Base-by-base conservation (phyloP, 1,140 invertebrate genomes). In the Diabrotica virgifera region DNA sequence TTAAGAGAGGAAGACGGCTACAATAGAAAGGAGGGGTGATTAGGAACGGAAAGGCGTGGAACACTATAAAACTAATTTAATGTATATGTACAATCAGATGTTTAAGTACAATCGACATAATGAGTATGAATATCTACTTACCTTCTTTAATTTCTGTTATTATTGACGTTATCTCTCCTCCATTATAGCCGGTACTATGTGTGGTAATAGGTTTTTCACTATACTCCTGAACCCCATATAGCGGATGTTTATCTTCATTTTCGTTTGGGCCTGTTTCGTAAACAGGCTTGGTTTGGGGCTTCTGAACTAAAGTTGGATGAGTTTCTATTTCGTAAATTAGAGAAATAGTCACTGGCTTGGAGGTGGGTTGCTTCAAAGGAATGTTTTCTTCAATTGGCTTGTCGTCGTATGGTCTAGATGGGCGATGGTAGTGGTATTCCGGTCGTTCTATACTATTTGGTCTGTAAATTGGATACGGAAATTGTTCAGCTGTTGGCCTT, bases 101-200 rank as follows among this genome's bases (percentile, higher is more conserved):
- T n/a, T n/a, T n/a, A n/a, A n/a, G n/a, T n/a, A n/a, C n/a, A n/a
- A n/a, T n/a, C n/a, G n/a, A n/a, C n/a, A n/a, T n/a, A n/a, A n/a
- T n/a, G n/a, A n/a, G n/a, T 24, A 24, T 24, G 24, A 24, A 57
- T 64, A 38, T 6, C 9, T 52, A 76, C 75, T 77, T 63, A 77
- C 74, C 70, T 36, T 74, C 64, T 52, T 69, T 59, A 36, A 78
- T 59, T 56, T 76, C 72, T 0, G 74, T 78, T 36, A 79, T 77
- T 62, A 77, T 77, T 10, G 76, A 75, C 11, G 75, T 77, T 59
- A 79, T 72, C 40, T 69, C 70, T 58, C 74, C 72, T 37, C 77
- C 77, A 63, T 74, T 55, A 6, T 69, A 53, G 36, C 73, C 73
- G 14, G 66, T 64, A 53, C 63, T 70, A 36, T 76, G 65, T 1